These are phyloP conservation scores for Phrynosoma blainvillii DNA, from an alignment of 2,113 vertebrate genomes.

Conservation along the genomic window DNA sequence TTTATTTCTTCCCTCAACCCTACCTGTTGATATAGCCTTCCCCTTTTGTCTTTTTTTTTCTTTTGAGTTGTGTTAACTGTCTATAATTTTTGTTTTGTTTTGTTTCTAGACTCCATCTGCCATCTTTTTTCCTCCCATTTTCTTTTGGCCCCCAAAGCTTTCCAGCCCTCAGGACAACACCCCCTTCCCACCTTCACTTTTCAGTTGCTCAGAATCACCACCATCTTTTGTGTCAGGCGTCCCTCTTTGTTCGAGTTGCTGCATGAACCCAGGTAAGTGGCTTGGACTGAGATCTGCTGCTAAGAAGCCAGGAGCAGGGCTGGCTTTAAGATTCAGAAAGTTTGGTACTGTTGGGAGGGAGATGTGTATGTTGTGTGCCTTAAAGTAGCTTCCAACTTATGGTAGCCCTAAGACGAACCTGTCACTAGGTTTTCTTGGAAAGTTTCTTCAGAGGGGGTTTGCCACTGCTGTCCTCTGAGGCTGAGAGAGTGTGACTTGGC, in stretches of 20 bases:
- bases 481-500: too few species aligned
- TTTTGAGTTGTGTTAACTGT: conserved; percentile 54
- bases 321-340: too few species aligned
- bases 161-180: background rate
- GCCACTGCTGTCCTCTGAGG: too few species aligned
- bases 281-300: too few species aligned
- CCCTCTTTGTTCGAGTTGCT: conserved; percentile 51
- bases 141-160: conserved; percentile 67
- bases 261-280: conserved; percentile 64
- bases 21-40: too few species aligned
- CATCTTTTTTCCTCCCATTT: conserved; percentile 70
- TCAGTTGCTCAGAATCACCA: conserved; percentile 72
- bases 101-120: conserved; percentile 71
- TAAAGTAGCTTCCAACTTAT: too few species aligned
- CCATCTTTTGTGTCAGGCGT: conserved; percentile 51
- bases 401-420: too few species aligned
- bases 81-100: conserved; percentile 59
- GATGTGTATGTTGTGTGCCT: too few species aligned
- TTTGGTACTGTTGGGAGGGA: too few species aligned
- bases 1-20: background rate
- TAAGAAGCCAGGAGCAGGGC: too few species aligned
- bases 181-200: conserved; percentile 69
- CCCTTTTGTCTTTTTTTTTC: background rate
- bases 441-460: too few species aligned
- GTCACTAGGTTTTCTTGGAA: too few species aligned